A percentile compares a stretch with the other conserved stretches of the same genome.
Conservation (phyloP, 2,888 invertebrate species). For the Caradrina clavipalpis region DNA sequence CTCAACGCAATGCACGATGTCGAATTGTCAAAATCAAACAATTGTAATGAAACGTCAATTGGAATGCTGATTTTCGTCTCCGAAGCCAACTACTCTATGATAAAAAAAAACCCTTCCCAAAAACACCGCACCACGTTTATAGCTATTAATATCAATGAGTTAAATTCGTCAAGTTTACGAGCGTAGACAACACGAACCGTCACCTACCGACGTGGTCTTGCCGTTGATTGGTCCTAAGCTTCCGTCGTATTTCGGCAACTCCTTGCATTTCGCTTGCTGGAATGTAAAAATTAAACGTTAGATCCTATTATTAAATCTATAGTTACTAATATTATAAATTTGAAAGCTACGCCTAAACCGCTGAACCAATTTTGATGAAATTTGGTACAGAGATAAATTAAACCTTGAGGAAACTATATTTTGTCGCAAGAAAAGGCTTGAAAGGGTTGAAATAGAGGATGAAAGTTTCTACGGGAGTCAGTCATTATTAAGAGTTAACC, state of each 20-base stretch:
- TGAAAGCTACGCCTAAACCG: no score
- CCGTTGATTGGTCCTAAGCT: slow-evolving; percentile 93
- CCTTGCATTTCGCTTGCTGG: slow-evolving; percentile 96
- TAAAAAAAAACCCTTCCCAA: slow-evolving; percentile 32
- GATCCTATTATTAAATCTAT: not conserved
- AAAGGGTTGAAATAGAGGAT: no score
- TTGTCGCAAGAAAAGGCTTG: no score
- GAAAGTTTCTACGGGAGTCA: no score
- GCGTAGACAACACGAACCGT: slow-evolving; percentile 92
- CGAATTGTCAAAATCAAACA: not conserved
- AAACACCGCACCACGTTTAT: slow-evolving; percentile 55
- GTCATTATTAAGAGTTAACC: no score
- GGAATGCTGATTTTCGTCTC: not conserved
- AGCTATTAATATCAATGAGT: slow-evolving; percentile 74
- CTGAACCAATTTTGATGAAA: no score
- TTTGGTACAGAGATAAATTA: no score
- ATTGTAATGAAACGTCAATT: not conserved
- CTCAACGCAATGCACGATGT: not conserved
- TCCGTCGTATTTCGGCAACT: slow-evolving; percentile 94
- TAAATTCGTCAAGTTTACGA: slow-evolving; percentile 78
- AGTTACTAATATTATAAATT: no score
- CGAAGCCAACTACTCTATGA: slow-evolving; percentile 27
- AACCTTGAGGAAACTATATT: no score
- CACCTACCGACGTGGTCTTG: slow-evolving; percentile 93
- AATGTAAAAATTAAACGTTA: slow-evolving; percentile 70